A percentile compares a stretch with the other conserved stretches of the same genome.
phyloP scores from a whole-genome alignment of 2,113 vertebrate genomes.

The Eleginops maclovinus region DNA sequence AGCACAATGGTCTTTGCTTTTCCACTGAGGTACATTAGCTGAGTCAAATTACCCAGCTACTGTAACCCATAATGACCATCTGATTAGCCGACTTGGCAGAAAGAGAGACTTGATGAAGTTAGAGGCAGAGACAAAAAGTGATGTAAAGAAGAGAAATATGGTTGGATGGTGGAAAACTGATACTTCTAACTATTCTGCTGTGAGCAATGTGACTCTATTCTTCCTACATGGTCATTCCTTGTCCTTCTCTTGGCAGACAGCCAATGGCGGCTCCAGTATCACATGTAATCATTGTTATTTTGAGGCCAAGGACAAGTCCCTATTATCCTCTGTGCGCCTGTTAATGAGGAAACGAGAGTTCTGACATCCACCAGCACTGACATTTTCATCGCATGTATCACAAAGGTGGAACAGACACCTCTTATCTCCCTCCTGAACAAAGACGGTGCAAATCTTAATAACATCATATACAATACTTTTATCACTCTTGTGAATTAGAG shows the following conservation, averaged over 20 bases:
- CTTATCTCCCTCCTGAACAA: constrained; percentile 6
- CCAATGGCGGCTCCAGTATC: constrained; percentile 55
- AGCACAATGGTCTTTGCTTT: constrained; percentile 4
- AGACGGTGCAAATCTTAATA: neutral
- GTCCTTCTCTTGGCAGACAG: constrained; percentile 48
- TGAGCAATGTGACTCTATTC: constrained; percentile 38
- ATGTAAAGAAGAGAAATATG: constrained; percentile 17
- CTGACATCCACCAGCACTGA: constrained; percentile 43
- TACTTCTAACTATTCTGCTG: constrained; percentile 38
- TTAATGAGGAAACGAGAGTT: constrained; percentile 66
- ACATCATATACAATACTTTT: neutral
- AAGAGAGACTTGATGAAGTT: neutral
- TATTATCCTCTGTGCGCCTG: constrained; percentile 44
- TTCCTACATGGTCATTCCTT: constrained; percentile 20
- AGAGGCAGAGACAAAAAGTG: constrained; percentile 18
- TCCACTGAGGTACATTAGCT: neutral
- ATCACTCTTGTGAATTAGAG: neutral
- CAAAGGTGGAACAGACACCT: constrained; percentile 27
- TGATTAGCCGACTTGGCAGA: constrained; percentile 19
- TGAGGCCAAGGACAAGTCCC: constrained; percentile 56
- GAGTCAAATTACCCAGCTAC: constrained; percentile 32
- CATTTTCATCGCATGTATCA: constrained; percentile 43
- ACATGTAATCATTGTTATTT: constrained; percentile 61
- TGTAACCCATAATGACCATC: constrained; percentile 38
- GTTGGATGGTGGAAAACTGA: constrained; percentile 26